Percentiles rank a stretch among this genome's conserved stretches.
phyloP scores from a whole-genome alignment of 2,113 vertebrate species.

The Sapajus apella region DNA sequence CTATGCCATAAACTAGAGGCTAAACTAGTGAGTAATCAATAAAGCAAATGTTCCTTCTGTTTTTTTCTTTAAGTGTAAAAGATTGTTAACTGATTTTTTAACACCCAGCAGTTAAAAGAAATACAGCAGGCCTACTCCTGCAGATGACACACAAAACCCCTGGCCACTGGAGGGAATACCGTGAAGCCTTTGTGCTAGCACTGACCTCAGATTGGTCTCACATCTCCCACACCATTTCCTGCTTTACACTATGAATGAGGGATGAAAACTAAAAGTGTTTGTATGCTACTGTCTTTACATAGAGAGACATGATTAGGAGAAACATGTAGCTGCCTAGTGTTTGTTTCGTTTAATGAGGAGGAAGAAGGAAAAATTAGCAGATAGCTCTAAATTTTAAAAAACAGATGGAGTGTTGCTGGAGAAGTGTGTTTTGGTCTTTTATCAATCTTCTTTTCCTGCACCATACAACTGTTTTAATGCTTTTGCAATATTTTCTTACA shows the following conservation, averaged over 20 bases:
- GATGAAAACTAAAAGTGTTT: background rate
- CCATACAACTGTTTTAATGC: background rate
- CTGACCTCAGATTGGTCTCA: background rate
- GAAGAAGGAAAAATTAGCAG: background rate
- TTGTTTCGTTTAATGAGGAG: background rate
- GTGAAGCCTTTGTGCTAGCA: slow-evolving; percentile 33
- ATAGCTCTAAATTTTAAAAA: background rate
- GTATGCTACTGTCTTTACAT: background rate
- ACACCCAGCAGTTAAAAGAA: slow-evolving; percentile 29
- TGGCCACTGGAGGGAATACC: background rate
- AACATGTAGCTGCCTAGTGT: slow-evolving; percentile 56
- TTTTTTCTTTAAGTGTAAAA: slow-evolving; percentile 5
- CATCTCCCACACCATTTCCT: background rate
- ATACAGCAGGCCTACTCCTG: slow-evolving; percentile 13
- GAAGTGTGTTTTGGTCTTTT: background rate
- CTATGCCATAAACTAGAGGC: background rate
- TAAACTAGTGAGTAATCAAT: slow-evolving; percentile 23
- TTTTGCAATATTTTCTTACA: background rate
- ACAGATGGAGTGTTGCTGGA: background rate
- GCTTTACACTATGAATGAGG: background rate
- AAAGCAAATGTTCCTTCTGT: slow-evolving; percentile 40
- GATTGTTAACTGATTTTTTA: slow-evolving; percentile 44
- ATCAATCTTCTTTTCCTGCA: background rate
- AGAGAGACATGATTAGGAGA: background rate
- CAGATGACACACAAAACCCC: background rate